Evolutionary conservation across 2,888 invertebrate genomes (phyloP).

Genomic region (Seladonia tumulorum): DNA sequence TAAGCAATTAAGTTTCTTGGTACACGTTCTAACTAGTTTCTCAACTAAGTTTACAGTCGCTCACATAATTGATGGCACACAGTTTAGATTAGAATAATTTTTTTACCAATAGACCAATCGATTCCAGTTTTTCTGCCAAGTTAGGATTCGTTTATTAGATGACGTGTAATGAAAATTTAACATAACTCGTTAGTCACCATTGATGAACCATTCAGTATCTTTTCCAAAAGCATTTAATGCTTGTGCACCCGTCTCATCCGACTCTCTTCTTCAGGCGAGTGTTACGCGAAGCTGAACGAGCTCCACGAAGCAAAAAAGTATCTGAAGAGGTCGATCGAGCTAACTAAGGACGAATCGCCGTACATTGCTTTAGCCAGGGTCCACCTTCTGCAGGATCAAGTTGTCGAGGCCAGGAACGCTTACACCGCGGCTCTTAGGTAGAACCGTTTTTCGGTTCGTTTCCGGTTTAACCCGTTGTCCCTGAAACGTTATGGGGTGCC

Average conservation of each 20-base stretch:
- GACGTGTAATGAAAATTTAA: too few species aligned
- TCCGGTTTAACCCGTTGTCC: neutral
- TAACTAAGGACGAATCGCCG: slow-evolving; percentile 90
- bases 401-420: slow-evolving; percentile 89
- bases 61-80: too few species aligned
- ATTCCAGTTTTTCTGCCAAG: too few species aligned
- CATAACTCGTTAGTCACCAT: too few species aligned
- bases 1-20: too few species aligned
- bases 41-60: too few species aligned
- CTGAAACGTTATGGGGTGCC: neutral
- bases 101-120: too few species aligned
- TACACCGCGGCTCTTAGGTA: slow-evolving; percentile 91
- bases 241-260: neutral
- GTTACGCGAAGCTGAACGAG: slow-evolving; percentile 89
- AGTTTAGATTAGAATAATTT: too few species aligned
- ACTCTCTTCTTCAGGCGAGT: slow-evolving; percentile 87
- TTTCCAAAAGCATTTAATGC: neutral
- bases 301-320: slow-evolving; percentile 89
- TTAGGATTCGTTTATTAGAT: too few species aligned
- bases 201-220: neutral
- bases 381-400: slow-evolving; percentile 88
- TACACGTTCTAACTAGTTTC: too few species aligned
- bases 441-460: slow-evolving; percentile 73
- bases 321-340: slow-evolving; percentile 89
- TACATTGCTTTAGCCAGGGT: slow-evolving; percentile 90